A percentile compares a stretch with the other conserved stretches of the same genome.
Conservation (phyloP, 2,888 invertebrate species). For the Drosophila mimetica region DNA sequence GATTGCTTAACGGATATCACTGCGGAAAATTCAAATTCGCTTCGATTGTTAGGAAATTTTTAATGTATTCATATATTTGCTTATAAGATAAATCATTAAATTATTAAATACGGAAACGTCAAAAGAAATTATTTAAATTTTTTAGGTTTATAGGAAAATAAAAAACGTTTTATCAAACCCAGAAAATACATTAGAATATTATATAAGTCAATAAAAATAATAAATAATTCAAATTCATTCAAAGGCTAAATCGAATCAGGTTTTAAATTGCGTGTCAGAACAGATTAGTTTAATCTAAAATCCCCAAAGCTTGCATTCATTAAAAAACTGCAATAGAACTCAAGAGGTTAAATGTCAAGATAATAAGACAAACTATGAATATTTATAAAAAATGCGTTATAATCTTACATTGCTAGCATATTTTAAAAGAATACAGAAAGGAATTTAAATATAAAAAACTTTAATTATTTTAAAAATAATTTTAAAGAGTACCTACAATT, state of each 20-base stretch:
- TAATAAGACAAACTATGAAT: background rate
- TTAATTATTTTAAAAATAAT: no score
- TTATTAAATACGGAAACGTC: no score
- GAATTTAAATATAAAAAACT: no score
- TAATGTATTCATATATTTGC: background rate
- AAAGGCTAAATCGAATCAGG: background rate
- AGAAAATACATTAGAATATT: background rate
- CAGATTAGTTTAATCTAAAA: background rate
- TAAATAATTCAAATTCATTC: background rate
- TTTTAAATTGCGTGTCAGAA: constrained; percentile 1
- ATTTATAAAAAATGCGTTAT: background rate
- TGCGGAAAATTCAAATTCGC: background rate
- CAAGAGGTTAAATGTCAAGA: background rate
- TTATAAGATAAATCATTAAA: background rate
- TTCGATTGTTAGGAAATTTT: background rate
- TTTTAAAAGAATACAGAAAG: no score
- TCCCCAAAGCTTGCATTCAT: background rate
- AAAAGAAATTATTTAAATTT: no score
- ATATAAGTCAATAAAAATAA: no score
- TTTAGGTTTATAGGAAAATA: no score
- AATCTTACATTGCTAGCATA: background rate
- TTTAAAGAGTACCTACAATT: background rate
- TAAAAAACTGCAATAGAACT: background rate
- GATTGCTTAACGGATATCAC: background rate
- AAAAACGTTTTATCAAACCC: no score